Evolutionary conservation across 1,140 invertebrate species (phyloP), one percentile per base, ranked within the genome.

Genomic region (Drosophila insularis): DNA sequence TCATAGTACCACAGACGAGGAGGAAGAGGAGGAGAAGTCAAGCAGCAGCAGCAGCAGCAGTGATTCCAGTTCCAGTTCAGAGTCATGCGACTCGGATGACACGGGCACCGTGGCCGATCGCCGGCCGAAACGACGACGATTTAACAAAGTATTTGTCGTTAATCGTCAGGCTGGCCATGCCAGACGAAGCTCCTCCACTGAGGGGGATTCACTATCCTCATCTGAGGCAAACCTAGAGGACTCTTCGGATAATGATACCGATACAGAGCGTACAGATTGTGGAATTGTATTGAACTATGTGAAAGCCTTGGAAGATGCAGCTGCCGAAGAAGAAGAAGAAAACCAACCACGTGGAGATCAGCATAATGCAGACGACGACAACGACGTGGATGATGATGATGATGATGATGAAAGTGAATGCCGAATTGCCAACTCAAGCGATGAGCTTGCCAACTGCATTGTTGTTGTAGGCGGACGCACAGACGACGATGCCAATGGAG

Each of bases 101-200:
- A 91, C 90, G 1, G 85, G 91, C n/a, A 90, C 87, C 0, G 86
- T 92, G 31, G 89, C 81, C 10, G 85, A 91, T 74, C 78, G 91
- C 0, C 65, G 91, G 3, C 92, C 92, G n/a, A 94, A 95, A 11
- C 93, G 94, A 0, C 94, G 95, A 11, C 93, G 94, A 17, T 96
- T 96, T 81, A 96, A 95, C 0, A 93, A 95, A 14, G 95, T 96
- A 0, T 96, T 96, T 78, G 94, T 96, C 0, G 95, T 96, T 1
- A 96, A 96, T 78, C 78, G 80, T 0, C 78, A 85, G 39, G 80
- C 63, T 3, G 76, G 77, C 4, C 68, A 68, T n/a, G 75, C 63
- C 0, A 76, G 46, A 14, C 94, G 94, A 50, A 94, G 94, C 31
- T 93, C 95, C 0, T 95, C 94, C 7, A 95, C 95, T 5, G 94